Percentiles rank a stretch among this genome's conserved stretches.
Conservation (phyloP, 2,888 invertebrate species). For the Apodemia mormo region DNA sequence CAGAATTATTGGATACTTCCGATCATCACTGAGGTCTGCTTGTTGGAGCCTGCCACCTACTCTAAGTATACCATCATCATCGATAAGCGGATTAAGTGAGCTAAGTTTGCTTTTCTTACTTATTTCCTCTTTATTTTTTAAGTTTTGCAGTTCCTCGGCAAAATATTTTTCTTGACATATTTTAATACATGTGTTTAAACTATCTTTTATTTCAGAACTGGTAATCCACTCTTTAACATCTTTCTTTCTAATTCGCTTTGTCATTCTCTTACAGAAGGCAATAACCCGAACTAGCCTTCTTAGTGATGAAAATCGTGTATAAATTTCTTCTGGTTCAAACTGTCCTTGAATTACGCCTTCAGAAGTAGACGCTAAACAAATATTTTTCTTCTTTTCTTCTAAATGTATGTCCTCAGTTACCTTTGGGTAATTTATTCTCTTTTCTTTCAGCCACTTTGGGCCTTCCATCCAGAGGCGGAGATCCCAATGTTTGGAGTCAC, state of each 20-base stretch:
- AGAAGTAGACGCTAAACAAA: not conserved
- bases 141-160: slow-evolving; percentile 9
- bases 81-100: slow-evolving; percentile 21
- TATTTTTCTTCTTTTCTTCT: not conserved
- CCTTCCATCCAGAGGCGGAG: slow-evolving; percentile 32
- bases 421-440: slow-evolving; percentile 13
- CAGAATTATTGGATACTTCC: slow-evolving; percentile 28
- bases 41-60: slow-evolving; percentile 24
- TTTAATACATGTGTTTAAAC: slow-evolving; percentile 19
- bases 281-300: slow-evolving; percentile 30
- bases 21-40: slow-evolving; percentile 1
- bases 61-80: slow-evolving; percentile 22
- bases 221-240: not conserved
- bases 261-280: slow-evolving; percentile 31
- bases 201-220: not conserved
- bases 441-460: slow-evolving; percentile 30
- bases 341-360: not conserved
- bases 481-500: slow-evolving; percentile 34
- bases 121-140: slow-evolving; percentile 5
- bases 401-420: not conserved
- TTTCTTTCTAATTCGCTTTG: slow-evolving; percentile 2
- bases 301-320: slow-evolving; percentile 31
- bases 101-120: slow-evolving; percentile 19
- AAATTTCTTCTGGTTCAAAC: slow-evolving; percentile 16
- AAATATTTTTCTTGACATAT: slow-evolving; percentile 13